A percentile compares a stretch with the other conserved stretches of the same genome.
These are phyloP conservation scores for Troides aeacus DNA, from an alignment of 2,888 invertebrate genomes.

Conservation along the genomic window DNA sequence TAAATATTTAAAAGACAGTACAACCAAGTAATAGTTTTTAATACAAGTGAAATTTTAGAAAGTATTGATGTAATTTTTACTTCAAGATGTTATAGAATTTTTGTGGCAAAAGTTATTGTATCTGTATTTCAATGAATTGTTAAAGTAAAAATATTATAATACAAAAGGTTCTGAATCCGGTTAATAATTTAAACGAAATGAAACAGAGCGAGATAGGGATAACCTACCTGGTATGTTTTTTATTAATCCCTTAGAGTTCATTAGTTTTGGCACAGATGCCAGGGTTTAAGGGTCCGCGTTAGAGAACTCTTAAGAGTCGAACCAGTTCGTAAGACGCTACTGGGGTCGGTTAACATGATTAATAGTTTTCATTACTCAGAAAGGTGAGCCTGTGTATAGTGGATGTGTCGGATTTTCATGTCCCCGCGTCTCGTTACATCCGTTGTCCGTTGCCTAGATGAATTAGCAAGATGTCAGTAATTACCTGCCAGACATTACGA, in stretches of 20 bases:
- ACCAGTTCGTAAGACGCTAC: constrained; percentile 37
- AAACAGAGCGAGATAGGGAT: constrained; percentile 34
- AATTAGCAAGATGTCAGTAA: constrained; percentile 29
- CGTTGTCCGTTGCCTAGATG: constrained; percentile 33
- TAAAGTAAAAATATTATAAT: no score
- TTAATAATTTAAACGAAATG: constrained; percentile 2
- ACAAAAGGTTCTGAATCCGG: neutral
- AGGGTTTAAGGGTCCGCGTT: constrained; percentile 47
- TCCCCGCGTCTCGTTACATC: constrained; percentile 44
- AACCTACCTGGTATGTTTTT: constrained; percentile 36
- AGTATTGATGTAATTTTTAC: no score
- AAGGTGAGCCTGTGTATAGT: constrained; percentile 51
- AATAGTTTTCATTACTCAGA: constrained; percentile 63
- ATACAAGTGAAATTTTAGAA: no score
- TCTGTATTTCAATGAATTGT: no score
- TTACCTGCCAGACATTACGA: constrained; percentile 15
- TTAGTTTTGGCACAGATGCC: constrained; percentile 71
- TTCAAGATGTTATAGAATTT: neutral
- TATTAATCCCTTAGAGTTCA: constrained; percentile 49
- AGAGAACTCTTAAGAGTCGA: constrained; percentile 52
- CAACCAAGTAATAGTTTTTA: neutral
- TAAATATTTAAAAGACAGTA: neutral
- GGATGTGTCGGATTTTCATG: constrained; percentile 60
- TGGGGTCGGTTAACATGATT: constrained; percentile 54
- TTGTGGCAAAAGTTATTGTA: no score